Conservation (phyloP, 2,888 invertebrate genomes). For the Zaprionus lineosus region DNA sequence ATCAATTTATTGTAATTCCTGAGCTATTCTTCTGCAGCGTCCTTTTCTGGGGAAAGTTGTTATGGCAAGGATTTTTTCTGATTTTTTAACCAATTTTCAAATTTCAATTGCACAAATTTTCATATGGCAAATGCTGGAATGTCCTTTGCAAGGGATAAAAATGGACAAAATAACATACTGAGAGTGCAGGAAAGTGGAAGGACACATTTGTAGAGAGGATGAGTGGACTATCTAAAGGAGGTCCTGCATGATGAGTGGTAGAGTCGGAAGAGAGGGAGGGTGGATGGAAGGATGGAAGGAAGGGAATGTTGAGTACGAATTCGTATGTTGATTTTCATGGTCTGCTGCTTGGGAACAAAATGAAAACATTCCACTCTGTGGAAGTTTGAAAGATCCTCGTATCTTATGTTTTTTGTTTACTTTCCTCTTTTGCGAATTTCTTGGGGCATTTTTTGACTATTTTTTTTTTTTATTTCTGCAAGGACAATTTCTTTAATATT, state of each 20-base stretch:
- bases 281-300: constrained; percentile 1
- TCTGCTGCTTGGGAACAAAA: constrained; percentile 72
- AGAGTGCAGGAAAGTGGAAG: constrained; percentile 21
- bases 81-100: constrained; percentile 18
- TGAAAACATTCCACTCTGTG: constrained; percentile 70
- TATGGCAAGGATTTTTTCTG: background rate
- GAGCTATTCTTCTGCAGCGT: no score
- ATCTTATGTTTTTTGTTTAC: constrained; percentile 59
- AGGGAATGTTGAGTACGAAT: constrained; percentile 21
- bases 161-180: constrained; percentile 14
- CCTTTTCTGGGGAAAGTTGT: no score
- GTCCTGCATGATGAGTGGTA: no score
- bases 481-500: constrained; percentile 54
- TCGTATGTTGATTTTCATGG: constrained; percentile 76
- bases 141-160: constrained; percentile 49
- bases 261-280: no score
- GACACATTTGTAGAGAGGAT: background rate
- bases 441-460: constrained; percentile 29
- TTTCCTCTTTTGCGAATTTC: constrained; percentile 22
- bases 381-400: constrained; percentile 51
- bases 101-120: constrained; percentile 34
- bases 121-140: constrained; percentile 39
- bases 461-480: constrained; percentile 34
- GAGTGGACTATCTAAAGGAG: background rate
- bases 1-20: no score